Evolutionary conservation across 2,113 vertebrate species (phyloP), one percentile per base, ranked within the genome.

Genomic region (Catagonus wagneri): DNA sequence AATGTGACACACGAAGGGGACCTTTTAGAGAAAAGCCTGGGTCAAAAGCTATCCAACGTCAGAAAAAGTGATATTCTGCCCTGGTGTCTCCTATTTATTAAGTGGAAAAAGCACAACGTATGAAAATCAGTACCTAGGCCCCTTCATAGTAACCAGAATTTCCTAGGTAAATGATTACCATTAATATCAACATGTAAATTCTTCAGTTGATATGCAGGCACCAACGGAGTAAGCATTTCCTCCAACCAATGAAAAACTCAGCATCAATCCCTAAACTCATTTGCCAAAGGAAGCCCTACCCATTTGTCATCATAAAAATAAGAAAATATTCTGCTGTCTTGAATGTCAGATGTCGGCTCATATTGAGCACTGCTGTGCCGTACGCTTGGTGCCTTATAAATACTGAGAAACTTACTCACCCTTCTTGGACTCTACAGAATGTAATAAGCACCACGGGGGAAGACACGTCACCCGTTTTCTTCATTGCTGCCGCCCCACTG

Each of bases 191-290:
- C 7, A 56, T 8, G 36, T 6, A 75, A 34, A 52, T 12, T 16
- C 15, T 69, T 44, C 25, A 27, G 54, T 8, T 68, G 39, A 78
- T 44, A 52, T 2, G 1, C 17, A 92, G 4, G 50, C 6, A 56
- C 13, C 71, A 71, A 22, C 0, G 17, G 54, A 58, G 32, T 12
- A 44, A 86, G 20, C 14, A 81, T 63, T 87, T 90, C 23, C 25
- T 83, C 12, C 72, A n/a, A n/a, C 56, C 66, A 83, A 84, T 93
- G n/a, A 93, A 78, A 76, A 81, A 76, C 7, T 54, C 52, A 74
- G 83, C 71, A 34, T 10, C 22, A 44, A 32, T 80, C 76, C 95
- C 61, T 76, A 81, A 92, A 72, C 71, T 29, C 36, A 66, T 34
- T 56, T 75, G 52, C 52, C 39, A 87, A 0, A 36, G 22, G 61